Conservation (phyloP, 2,888 invertebrate species). For the Sicus ferrugineus region DNA sequence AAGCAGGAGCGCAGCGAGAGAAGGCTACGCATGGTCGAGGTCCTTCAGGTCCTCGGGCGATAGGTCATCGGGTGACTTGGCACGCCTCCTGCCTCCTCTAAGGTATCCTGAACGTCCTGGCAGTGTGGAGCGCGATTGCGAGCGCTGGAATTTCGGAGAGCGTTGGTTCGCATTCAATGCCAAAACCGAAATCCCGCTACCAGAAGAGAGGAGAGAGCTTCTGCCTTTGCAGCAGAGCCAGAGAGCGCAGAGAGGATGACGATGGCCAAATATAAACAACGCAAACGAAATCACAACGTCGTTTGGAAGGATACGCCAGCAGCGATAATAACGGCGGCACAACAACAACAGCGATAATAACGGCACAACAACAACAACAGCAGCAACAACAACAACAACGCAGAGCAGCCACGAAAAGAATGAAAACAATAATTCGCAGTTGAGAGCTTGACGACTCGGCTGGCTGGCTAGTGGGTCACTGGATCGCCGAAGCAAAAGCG, state of each 20-base stretch:
- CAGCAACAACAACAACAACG: conserved; percentile 26
- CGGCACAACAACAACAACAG: neutral
- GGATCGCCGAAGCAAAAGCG: conserved; percentile 36
- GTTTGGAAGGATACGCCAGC: conserved; percentile 26
- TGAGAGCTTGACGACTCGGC: conserved; percentile 14
- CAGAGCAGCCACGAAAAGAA: conserved; percentile 4
- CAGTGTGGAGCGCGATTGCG: no score
- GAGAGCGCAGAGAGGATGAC: neutral
- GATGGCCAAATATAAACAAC: neutral
- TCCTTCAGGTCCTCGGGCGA: no score
- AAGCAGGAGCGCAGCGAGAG: no score
- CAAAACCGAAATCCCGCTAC: no score
- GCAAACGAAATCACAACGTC: neutral
- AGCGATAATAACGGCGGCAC: conserved; percentile 8
- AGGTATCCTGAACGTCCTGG: no score
- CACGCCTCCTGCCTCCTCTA: no score
- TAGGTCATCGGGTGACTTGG: no score
- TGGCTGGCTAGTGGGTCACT: conserved; percentile 44
- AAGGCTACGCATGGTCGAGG: no score
- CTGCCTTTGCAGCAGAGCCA: no score
- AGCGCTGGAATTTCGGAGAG: no score
- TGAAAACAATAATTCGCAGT: conserved; percentile 8
- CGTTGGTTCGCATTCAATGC: no score
- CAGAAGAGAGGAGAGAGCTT: no score
- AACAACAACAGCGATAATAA: conserved; percentile 16